These are phyloP conservation scores for Chesias legatella DNA, from an alignment of 2,888 invertebrate species.

Conservation along the genomic window DNA sequence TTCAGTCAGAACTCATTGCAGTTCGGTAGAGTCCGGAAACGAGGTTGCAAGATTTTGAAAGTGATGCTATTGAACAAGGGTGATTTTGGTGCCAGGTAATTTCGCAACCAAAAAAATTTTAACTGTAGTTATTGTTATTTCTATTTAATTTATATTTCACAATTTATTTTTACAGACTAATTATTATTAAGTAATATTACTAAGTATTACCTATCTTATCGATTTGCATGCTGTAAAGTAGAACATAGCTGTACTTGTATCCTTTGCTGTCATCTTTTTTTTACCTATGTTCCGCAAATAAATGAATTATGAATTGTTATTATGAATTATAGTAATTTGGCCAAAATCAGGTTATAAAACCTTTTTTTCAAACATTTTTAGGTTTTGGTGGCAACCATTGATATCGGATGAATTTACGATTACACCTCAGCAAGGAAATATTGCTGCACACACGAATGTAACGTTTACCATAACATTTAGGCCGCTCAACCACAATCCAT, in stretches of 20 bases:
- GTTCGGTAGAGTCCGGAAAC: slow-evolving; percentile 67
- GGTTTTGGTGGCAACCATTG: slow-evolving; percentile 73
- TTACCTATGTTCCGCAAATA: too few species aligned
- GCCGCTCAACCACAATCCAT: slow-evolving; percentile 72
- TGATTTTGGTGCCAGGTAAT: slow-evolving; percentile 65
- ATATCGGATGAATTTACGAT: slow-evolving; percentile 79
- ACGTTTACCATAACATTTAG: slow-evolving; percentile 83
- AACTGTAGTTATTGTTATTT: background rate
- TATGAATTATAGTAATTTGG: too few species aligned
- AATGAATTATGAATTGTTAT: too few species aligned
- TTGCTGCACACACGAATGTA: slow-evolving; percentile 82
- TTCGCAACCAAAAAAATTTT: background rate
- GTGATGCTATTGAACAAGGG: slow-evolving; percentile 69
- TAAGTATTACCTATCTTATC: too few species aligned
- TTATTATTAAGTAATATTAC: too few species aligned
- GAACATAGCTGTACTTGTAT: too few species aligned
- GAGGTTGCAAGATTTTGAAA: slow-evolving; percentile 65
- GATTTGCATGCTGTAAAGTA: too few species aligned
- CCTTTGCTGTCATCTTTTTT: too few species aligned
- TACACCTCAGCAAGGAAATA: slow-evolving; percentile 81
- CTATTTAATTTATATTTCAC: too few species aligned
- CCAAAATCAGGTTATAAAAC: too few species aligned
- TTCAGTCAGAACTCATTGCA: slow-evolving; percentile 68
- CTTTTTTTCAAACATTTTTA: slow-evolving; percentile 26
- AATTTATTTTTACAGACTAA: too few species aligned